Percentiles rank a stretch among this genome's conserved stretches.
Evolutionary conservation across 2,888 invertebrate genomes (phyloP).

Genomic region (Acronicta alni): DNA sequence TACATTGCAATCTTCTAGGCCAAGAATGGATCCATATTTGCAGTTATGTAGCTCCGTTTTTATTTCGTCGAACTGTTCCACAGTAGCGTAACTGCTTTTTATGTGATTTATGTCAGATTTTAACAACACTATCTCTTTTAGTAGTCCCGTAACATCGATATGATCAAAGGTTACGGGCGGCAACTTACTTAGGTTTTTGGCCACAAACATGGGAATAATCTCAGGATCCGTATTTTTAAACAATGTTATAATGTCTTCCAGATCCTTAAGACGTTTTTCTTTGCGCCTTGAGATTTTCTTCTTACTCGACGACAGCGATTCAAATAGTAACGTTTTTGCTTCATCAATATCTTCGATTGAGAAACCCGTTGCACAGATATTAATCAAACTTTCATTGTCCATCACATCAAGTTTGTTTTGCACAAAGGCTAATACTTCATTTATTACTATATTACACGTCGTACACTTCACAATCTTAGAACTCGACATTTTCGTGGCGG

Average conservation of each 20-base stretch:
- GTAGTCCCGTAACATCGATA: background rate
- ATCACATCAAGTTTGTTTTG: conserved; percentile 6
- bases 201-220: background rate
- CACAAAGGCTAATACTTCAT: conserved; percentile 3
- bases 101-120: background rate
- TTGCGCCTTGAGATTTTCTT: background rate
- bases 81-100: background rate
- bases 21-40: conserved; percentile 4
- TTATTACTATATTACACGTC: conserved; percentile 6
- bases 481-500: no score
- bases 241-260: background rate
- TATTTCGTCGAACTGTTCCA: conserved; percentile 1
- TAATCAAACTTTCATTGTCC: conserved; percentile 6
- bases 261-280: background rate
- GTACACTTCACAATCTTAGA: conserved; percentile 1
- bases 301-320: background rate
- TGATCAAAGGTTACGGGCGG: background rate
- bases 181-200: background rate
- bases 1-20: conserved; percentile 2
- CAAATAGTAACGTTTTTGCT: background rate
- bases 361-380: background rate
- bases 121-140: background rate
- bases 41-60: conserved; percentile 1
- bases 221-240: background rate
- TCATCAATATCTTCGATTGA: background rate